Base-by-base conservation (phyloP, 2,113 vertebrate species). In the Cyphomyrus plagiostoma region DNA sequence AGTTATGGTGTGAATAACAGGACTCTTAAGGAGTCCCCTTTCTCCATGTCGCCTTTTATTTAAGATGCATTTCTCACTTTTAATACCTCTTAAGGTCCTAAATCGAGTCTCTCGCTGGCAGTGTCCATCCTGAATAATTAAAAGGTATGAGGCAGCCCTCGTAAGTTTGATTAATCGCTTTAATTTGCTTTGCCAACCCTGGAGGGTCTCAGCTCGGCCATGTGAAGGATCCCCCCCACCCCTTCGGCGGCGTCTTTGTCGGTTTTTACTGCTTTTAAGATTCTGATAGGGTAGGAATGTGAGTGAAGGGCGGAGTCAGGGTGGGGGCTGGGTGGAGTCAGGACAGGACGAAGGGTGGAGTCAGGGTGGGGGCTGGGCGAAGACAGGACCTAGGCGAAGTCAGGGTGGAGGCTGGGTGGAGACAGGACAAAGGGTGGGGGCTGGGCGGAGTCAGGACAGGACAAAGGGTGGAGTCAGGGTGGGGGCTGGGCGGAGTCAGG, bases 121-220 rank as follows among this genome's bases (percentile, higher is more conserved):
- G 17, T 42, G 23, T 17, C 49, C 26, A 11, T 49, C 9, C 80
- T 90, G 53, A 84, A 93, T 91, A 94, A 93, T 94, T 88, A 92
- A 89, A 58, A 88, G 90, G 70, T 52, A 50, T 92, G 89, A 93
- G 93, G 80, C 90, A 89, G 87, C 86, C 91, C 87, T 90, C 53
- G 88, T 89, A 92, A 92, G 84, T 66, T 86, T 90, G 91, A 94
- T 95, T 93, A 94, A 94, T 93, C 91, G 91, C 91, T 91, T 93
- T 93, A 91, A 92, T 94, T 93, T 89, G 87, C 88, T 91, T 92
- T 90, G 92, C 91, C 91, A 90, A 90, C 91, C 90, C 90, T 86
- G 91, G 89, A 91, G 91, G 89, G 89, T 93, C 83, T 86, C 48
- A 26, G 48, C n/a, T n/a, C 1, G 23, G 45, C 48, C 45, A 4